phyloP scores from a whole-genome alignment of 2,113 vertebrate genomes.

The Eretmochelys imbricata region DNA sequence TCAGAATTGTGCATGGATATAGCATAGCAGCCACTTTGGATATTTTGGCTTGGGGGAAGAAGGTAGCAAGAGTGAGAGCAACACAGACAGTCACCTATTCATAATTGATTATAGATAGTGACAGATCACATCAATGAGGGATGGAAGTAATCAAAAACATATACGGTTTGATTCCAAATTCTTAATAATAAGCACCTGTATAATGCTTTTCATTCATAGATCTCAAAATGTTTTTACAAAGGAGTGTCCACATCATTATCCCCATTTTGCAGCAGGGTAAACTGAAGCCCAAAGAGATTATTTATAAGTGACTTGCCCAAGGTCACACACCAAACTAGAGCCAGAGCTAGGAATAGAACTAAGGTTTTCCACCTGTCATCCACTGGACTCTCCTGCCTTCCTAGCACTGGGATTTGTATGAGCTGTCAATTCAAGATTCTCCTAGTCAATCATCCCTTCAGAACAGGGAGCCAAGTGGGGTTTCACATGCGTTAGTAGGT shows the following conservation, averaged over 20 bases:
- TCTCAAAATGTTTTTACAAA: background rate
- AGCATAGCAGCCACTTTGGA: background rate
- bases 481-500: constrained; percentile 20
- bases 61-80: background rate
- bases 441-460: too few relatives aligned
- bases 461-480: background rate
- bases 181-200: background rate
- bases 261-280: background rate
- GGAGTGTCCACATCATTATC: background rate
- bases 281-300: background rate
- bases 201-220: background rate
- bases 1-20: background rate
- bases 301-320: background rate
- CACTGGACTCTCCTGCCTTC: background rate
- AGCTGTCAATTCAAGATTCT: too few relatives aligned
- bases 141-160: background rate
- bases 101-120: background rate
- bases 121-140: background rate
- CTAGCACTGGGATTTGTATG: too few relatives aligned
- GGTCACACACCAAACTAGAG: too few relatives aligned
- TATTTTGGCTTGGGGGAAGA: background rate
- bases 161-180: background rate
- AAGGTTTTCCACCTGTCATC: constrained; percentile 1
- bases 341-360: background rate
- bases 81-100: background rate